A percentile compares a stretch with the other conserved stretches of the same genome.
phyloP scores from a whole-genome alignment of 2,113 vertebrate genomes.

The Myotis davidii region DNA sequence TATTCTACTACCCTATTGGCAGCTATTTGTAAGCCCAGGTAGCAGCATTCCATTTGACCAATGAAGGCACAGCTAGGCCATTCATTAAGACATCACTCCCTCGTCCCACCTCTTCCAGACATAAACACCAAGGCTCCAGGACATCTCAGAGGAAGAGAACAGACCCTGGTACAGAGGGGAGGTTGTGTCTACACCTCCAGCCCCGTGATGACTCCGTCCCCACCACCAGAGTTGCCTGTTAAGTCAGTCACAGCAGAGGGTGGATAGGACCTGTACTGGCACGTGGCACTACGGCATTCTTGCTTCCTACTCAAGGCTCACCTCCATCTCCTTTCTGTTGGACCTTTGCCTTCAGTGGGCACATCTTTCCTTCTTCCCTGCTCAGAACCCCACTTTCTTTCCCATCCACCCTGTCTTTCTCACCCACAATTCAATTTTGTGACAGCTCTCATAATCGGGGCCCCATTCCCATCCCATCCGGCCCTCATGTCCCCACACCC shows the following conservation, averaged over 20 bases:
- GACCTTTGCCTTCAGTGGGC: background rate
- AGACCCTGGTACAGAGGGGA: background rate
- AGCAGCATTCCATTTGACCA: background rate
- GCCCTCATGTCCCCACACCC: accelerated
- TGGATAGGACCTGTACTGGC: background rate
- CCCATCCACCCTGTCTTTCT: background rate
- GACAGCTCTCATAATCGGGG: background rate
- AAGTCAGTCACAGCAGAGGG: too few species aligned
- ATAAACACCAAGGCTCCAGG: background rate
- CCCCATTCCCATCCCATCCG: background rate
- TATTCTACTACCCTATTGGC: background rate
- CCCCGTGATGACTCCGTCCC: accelerated
- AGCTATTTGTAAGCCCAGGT: background rate
- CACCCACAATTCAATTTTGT: too few species aligned
- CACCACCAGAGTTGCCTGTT: background rate
- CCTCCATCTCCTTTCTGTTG: background rate
- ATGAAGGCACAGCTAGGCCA: background rate
- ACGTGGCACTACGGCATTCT: background rate
- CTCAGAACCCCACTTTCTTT: background rate
- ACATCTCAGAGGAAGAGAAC: background rate
- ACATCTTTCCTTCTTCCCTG: background rate
- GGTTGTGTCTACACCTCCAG: background rate
- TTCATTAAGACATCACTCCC: background rate
- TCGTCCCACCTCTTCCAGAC: background rate
- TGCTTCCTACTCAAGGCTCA: background rate